Evolutionary conservation across 2,113 vertebrate species (phyloP).

Genomic region (Zosterops lateralis): DNA sequence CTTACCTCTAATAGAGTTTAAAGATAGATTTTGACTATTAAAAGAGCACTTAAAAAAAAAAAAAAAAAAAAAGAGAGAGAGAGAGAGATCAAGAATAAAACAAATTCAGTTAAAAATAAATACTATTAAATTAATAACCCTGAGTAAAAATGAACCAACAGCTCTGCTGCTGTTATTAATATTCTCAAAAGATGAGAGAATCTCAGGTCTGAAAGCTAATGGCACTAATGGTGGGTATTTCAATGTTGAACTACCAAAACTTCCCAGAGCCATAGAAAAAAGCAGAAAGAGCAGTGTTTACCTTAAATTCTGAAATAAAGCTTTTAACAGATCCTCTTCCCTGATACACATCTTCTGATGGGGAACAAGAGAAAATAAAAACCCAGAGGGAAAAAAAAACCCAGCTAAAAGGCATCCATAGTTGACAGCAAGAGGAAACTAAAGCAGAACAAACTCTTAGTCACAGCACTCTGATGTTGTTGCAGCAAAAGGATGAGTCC

Average conservation of each 20-base stretch:
- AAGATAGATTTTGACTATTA: not conserved
- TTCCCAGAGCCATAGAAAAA: not conserved
- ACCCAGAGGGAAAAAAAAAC: not conserved
- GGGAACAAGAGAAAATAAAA: not conserved
- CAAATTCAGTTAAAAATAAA: not conserved
- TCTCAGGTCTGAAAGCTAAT: not conserved
- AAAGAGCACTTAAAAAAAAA: not conserved
- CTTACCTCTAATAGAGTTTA: not conserved
- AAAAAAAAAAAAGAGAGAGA: not conserved
- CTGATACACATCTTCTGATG: not conserved
- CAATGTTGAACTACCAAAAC: not conserved
- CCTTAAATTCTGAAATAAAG: not conserved
- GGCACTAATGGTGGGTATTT: not conserved
- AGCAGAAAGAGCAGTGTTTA: not conserved
- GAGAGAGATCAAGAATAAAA: not conserved
- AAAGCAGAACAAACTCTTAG: not conserved
- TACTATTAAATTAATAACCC: not conserved
- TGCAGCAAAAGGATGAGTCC: constrained; percentile 3
- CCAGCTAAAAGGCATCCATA: not conserved
- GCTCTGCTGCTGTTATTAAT: not conserved
- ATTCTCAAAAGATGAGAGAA: not conserved
- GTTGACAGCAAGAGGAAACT: not conserved
- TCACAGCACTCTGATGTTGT: not conserved
- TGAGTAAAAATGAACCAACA: not conserved
- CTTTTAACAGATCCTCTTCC: not conserved